Percentiles rank a stretch among this genome's conserved stretches.
Conservation (phyloP, 2,888 invertebrate species). For the Lamellibrachia satsuma region DNA sequence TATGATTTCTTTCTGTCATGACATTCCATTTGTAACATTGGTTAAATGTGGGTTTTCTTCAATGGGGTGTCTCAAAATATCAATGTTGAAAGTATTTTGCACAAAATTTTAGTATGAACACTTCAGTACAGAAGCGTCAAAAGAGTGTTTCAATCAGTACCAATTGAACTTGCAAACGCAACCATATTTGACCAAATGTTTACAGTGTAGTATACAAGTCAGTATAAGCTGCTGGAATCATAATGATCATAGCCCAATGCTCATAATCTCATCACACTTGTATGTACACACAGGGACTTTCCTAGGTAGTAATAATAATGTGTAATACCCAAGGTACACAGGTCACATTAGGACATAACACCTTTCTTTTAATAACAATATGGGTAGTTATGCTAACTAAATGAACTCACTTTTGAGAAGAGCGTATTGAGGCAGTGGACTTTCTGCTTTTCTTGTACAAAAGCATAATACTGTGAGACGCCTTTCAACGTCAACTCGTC, state of each 20-base stretch:
- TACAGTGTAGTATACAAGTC: not conserved
- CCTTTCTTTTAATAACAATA: not conserved
- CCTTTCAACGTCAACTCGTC: conserved; percentile 98
- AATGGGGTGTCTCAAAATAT: no score
- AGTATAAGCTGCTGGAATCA: conserved; percentile 22
- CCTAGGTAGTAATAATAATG: not conserved
- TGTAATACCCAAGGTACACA: not conserved
- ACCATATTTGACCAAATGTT: not conserved
- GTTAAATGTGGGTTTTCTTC: no score
- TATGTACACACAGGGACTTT: not conserved
- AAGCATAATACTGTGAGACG: conserved; percentile 99
- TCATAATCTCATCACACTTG: conserved; percentile 17
- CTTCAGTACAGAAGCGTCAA: no score
- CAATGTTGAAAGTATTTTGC: no score
- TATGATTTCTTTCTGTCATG: no score
- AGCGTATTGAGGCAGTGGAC: conserved; percentile 99
- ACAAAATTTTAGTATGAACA: no score
- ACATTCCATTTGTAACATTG: no score
- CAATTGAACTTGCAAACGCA: not conserved
- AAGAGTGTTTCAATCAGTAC: no score
- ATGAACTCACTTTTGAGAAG: conserved; percentile 87
- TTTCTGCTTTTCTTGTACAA: conserved; percentile 99
- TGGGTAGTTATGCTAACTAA: not conserved
- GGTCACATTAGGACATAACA: no score
- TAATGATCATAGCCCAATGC: not conserved